A percentile compares a stretch with the other conserved stretches of the same genome.
Conservation (phyloP, 2,113 vertebrate species). For the Opisthocomus hoazin region DNA sequence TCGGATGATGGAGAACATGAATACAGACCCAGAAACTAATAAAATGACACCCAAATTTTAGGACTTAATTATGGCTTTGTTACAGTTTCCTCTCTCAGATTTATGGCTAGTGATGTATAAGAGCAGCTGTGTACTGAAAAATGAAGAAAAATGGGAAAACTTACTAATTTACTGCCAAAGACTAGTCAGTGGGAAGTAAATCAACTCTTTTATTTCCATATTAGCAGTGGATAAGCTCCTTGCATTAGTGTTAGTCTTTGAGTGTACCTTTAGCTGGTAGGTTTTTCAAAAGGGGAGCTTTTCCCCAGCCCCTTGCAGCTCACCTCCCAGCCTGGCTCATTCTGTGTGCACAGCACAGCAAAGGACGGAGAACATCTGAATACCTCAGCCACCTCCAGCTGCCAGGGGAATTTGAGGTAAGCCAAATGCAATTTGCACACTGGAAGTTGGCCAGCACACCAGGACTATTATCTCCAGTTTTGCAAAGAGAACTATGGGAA, state of each 20-base stretch:
- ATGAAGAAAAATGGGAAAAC: background rate
- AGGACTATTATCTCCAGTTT: constrained; percentile 51
- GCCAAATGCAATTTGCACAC: constrained; percentile 32
- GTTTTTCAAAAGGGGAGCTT: background rate
- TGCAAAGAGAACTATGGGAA: constrained; percentile 39
- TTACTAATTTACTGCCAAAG: background rate
- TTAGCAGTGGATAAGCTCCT: background rate
- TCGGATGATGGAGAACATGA: background rate
- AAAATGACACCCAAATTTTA: background rate
- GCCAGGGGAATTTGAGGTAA: constrained; percentile 22
- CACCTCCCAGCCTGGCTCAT: background rate
- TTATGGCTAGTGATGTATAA: constrained; percentile 45
- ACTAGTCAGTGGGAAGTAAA: background rate
- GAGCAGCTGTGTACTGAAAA: background rate
- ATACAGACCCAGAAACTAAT: background rate
- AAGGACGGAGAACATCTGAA: background rate
- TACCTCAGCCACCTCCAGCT: constrained; percentile 7
- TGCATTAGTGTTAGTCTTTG: background rate
- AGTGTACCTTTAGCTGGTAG: background rate
- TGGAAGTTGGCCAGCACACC: constrained; percentile 48
- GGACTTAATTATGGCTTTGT: constrained; percentile 17
- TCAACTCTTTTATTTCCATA: background rate
- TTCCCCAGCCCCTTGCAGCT: background rate
- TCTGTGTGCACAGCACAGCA: background rate
- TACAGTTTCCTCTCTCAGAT: background rate